Base-by-base conservation (phyloP, 2,888 invertebrate genomes). In the Pseudococcus longispinus region DNA sequence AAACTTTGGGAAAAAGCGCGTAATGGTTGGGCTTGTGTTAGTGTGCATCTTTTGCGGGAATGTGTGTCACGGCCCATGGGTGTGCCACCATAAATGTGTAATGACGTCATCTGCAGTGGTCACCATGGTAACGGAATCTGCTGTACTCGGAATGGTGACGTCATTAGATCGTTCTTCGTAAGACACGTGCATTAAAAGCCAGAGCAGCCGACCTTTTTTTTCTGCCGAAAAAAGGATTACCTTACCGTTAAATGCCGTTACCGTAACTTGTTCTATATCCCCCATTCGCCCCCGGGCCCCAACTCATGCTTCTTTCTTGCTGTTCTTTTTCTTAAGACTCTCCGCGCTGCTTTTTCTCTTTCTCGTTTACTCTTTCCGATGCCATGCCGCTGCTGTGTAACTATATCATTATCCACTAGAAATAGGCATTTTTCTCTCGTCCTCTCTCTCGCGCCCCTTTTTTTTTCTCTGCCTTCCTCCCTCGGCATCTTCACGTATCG, bases 81-180 rank as follows among this genome's bases (percentile, higher is more conserved):
- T 86, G 86, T 86, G 86, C 86, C 84, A 86, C 86, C 86, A 86
- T 86, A 80, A 86, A 86, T 86, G 86, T 86, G 55, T 77, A 86
- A 80, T 86, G 86, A 86, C 86, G 86, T 86, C 86, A 86, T 86
- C 86, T 86, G 77, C 77, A 86, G 23, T 77, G 26, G 86, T 86
- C 74, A 77, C 86, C 86, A 51, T 86, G 55, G 86, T 29, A 80
- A 86, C 86, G 86, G 86, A 86, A 77, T 86, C 86, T 86, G 86
- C 86, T 77, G 44, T 80, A 80, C 80, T 86, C 77, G 51, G 86
- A 32, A 32, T 55, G 29, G 86, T 86, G 86, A 86, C 86, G 86
- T 86, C 86, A 86, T 86, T 86, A 80, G 77, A 77, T 80, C 86
- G 86, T 70, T 86, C 77, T 86, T n/a, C 80, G 86, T 86, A 86